Conservation (phyloP, 64 coral and sea anemone genomes). For the Stichodactyla helianthus region DNA sequence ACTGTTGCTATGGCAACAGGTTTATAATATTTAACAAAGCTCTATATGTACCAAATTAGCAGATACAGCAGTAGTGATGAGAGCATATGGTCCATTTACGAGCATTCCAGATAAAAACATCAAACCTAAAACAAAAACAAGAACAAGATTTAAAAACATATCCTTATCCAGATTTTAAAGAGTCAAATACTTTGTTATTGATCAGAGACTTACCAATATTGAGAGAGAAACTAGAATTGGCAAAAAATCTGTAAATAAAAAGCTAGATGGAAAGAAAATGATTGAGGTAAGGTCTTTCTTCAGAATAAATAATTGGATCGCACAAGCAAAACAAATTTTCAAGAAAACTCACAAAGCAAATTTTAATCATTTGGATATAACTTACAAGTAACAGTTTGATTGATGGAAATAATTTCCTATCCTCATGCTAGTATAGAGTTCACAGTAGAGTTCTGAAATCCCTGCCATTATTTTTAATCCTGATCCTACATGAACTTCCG, state of each 20-base stretch:
- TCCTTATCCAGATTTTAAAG: no score
- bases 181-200: neutral
- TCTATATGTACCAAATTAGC: slow-evolving; percentile 84
- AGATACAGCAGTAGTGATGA: slow-evolving; percentile 98
- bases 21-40: neutral
- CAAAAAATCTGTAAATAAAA: slow-evolving; percentile 92
- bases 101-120: slow-evolving; percentile 81
- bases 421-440: no score
- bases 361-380: no score
- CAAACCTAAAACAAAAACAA: slow-evolving; percentile 45
- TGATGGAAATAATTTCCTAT: no score
- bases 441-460: no score
- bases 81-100: slow-evolving; percentile 95
- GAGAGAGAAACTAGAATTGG: slow-evolving; percentile 55
- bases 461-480: no score
- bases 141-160: neutral
- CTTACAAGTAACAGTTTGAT: no score
- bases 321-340: no score
- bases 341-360: no score
- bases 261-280: slow-evolving; percentile 52
- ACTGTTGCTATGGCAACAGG: neutral
- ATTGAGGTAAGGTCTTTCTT: neutral
- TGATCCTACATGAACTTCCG: no score
- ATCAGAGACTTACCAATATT: slow-evolving; percentile 75
- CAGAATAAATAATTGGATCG: no score